Evolutionary conservation across 2,797 vertebrate genomes (phyloP).

Genomic region (Poeciliopsis turneri): DNA sequence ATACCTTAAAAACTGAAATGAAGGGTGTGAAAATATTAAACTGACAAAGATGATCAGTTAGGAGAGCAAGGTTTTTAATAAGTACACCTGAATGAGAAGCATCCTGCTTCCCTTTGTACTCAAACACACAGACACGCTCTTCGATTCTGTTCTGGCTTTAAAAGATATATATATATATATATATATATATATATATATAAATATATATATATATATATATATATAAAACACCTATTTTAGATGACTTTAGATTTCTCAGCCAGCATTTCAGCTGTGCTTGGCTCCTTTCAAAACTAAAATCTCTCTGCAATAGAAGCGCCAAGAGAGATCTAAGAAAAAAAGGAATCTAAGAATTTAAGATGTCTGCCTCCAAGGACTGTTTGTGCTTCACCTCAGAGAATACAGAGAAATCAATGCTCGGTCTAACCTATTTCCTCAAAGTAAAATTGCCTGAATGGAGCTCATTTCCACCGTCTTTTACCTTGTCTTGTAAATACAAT

Average conservation of each 20-base stretch:
- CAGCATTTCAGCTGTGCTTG: slow-evolving; percentile 32
- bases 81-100: neutral
- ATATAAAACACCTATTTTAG: slow-evolving; percentile 26
- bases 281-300: slow-evolving; percentile 59
- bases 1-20: neutral
- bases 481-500: slow-evolving; percentile 34
- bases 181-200: neutral
- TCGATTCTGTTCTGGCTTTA: slow-evolving; percentile 30
- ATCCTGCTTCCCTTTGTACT: neutral
- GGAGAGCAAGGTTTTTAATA: neutral
- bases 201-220: neutral
- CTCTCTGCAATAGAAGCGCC: slow-evolving; percentile 31
- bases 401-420: slow-evolving; percentile 40
- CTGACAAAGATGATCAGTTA: neutral
- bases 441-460: slow-evolving; percentile 26
- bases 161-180: slow-evolving; percentile 1
- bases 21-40: neutral
- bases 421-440: slow-evolving; percentile 39
- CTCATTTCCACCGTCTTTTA: slow-evolving; percentile 39
- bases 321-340: slow-evolving; percentile 48
- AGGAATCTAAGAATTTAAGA: slow-evolving; percentile 56
- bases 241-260: slow-evolving; percentile 58
- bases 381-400: slow-evolving; percentile 56
- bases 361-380: slow-evolving; percentile 33
- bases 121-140: slow-evolving; percentile 15